A percentile compares a stretch with the other conserved stretches of the same genome.
Conservation (phyloP, 2,113 vertebrate genomes). For the Ancistrus triradiatus region DNA sequence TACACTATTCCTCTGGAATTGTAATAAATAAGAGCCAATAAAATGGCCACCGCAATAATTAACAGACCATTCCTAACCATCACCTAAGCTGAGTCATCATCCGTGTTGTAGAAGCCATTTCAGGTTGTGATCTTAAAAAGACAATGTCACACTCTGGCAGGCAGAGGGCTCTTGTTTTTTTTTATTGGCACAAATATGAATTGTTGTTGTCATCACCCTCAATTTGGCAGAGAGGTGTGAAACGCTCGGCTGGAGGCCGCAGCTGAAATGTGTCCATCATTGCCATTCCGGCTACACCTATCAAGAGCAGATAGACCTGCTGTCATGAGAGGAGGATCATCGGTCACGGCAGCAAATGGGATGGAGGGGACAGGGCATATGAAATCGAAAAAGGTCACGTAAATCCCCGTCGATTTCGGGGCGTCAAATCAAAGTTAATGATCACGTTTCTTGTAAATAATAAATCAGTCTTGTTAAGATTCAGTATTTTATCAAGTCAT, state of each 20-base stretch:
- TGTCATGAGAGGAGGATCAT: constrained; percentile 17
- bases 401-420: too few species aligned
- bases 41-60: too few species aligned
- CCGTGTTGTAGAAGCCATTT: too few species aligned
- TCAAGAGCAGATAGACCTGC: constrained; percentile 15
- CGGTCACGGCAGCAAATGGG: constrained; percentile 11
- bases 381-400: constrained; percentile 26
- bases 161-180: neutral
- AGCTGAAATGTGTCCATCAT: constrained; percentile 5
- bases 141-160: neutral
- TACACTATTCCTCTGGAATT: neutral
- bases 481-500: too few species aligned
- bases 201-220: constrained; percentile 16
- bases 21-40: too few species aligned
- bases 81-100: too few species aligned
- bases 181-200: constrained; percentile 13
- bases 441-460: too few species aligned
- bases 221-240: constrained; percentile 18
- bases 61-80: neutral
- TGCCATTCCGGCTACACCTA: constrained; percentile 25
- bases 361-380: neutral
- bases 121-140: constrained; percentile 4
- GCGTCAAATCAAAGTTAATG: too few species aligned
- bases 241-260: constrained; percentile 5
- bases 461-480: too few species aligned